Percentiles rank a stretch among this genome's conserved stretches.
These are phyloP conservation scores for Thripadectes ignobilis DNA, from an alignment of 2,797 vertebrate genomes.

Conservation along the genomic window DNA sequence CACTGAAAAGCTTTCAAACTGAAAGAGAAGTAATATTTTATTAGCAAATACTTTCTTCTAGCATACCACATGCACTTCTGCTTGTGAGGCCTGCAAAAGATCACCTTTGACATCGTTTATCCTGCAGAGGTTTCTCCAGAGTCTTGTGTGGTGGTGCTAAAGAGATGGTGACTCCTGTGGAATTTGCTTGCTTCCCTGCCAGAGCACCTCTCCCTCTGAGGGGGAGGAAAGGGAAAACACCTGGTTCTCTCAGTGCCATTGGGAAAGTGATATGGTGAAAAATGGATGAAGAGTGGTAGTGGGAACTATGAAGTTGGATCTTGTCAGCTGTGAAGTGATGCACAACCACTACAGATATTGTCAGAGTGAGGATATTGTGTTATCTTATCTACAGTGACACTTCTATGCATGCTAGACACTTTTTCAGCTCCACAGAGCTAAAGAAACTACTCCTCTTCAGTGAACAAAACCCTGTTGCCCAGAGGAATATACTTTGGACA, in stretches of 20 bases:
- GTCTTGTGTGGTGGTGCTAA: neutral
- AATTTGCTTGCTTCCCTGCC: neutral
- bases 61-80: neutral
- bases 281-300: rapidly evolving
- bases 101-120: neutral
- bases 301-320: neutral
- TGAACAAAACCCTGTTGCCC: neutral
- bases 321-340: neutral
- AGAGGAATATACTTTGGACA: neutral
- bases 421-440: neutral
- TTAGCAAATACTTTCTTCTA: neutral
- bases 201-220: neutral
- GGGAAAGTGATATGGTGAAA: neutral
- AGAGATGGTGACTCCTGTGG: rapidly evolving
- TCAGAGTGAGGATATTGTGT: neutral
- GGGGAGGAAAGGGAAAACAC: neutral
- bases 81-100: neutral
- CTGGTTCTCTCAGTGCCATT: rapidly evolving
- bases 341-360: neutral
- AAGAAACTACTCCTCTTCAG: neutral
- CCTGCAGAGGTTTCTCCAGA: neutral
- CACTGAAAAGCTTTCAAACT: constrained; percentile 7
- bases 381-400: neutral
- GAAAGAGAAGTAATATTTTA: neutral
- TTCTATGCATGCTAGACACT: neutral